These are phyloP conservation scores for Drosophila paranaensis DNA, from an alignment of 2,888 invertebrate species.

Conservation along the genomic window DNA sequence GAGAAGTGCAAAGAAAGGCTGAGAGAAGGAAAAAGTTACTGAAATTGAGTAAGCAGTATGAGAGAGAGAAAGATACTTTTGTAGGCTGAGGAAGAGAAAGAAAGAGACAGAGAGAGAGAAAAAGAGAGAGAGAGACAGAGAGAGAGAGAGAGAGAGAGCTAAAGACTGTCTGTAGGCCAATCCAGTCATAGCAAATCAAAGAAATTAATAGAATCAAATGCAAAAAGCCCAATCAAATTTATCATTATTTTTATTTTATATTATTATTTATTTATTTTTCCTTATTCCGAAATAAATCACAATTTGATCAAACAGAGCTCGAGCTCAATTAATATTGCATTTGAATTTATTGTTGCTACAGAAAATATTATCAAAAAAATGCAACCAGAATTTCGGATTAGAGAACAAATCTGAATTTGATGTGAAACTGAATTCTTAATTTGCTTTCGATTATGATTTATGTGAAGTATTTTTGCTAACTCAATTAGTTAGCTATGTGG, in stretches of 20 bases:
- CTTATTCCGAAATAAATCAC: neutral
- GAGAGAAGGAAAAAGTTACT: neutral
- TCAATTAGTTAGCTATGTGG: neutral
- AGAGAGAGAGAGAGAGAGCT: too few relatives aligned
- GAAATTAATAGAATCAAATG: neutral
- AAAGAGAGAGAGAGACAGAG: neutral
- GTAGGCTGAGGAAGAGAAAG: too few relatives aligned
- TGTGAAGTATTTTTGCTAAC: neutral
- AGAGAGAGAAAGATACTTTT: neutral
- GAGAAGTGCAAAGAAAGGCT: neutral
- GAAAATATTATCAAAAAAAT: neutral
- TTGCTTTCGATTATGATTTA: constrained; percentile 1
- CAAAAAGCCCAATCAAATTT: neutral
- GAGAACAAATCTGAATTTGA: constrained; percentile 6
- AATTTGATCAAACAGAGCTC: neutral
- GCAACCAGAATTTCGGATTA: neutral
- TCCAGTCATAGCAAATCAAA: neutral
- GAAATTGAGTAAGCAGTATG: neutral
- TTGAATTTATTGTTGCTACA: neutral
- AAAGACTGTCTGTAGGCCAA: too few relatives aligned
- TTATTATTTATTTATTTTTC: too few relatives aligned
- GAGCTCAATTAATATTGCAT: constrained; percentile 6
- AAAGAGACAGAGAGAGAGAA: neutral
- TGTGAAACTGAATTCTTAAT: constrained; percentile 2
- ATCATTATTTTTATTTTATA: too few relatives aligned